These are phyloP conservation scores for Chymomyza costata DNA, from an alignment of 1,140 invertebrate genomes.

Conservation along the genomic window DNA sequence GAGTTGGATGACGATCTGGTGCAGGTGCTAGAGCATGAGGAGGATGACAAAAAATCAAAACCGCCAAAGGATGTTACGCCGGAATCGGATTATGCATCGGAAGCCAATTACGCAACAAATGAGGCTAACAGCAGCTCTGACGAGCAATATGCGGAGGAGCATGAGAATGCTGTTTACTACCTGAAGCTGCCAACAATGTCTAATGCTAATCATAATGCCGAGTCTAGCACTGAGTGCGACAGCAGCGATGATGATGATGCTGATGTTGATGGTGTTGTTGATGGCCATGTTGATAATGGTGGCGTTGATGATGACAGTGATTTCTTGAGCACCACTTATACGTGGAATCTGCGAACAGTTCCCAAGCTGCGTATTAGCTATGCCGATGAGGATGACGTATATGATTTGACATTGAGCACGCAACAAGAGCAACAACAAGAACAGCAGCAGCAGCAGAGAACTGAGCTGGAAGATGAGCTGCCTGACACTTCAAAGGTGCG, in stretches of 20 bases:
- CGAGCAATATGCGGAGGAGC: slow-evolving; percentile 26
- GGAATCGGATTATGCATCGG: slow-evolving; percentile 74
- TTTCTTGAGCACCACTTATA: slow-evolving; percentile 66
- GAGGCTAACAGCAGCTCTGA: slow-evolving; percentile 27
- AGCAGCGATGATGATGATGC: slow-evolving; percentile 12
- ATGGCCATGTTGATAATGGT: slow-evolving; percentile 9
- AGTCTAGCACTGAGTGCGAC: too few species aligned
- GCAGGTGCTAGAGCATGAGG: slow-evolving; percentile 19
- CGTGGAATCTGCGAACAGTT: slow-evolving; percentile 66
- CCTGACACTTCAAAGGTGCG: slow-evolving; percentile 47
- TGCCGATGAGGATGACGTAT: slow-evolving; percentile 30
- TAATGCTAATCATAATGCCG: slow-evolving; percentile 6
- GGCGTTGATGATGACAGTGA: slow-evolving; percentile 42
- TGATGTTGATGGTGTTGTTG: slow-evolving; percentile 5
- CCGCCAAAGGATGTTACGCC: slow-evolving; percentile 61
- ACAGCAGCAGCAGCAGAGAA: slow-evolving; percentile 8
- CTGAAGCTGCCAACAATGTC: slow-evolving; percentile 43
- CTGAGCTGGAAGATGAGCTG: not conserved
- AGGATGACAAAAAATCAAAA: slow-evolving; percentile 37
- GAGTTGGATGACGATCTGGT: slow-evolving; percentile 36
- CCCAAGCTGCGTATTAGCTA: slow-evolving; percentile 62
- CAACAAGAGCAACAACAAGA: slow-evolving; percentile 7
- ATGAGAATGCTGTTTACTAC: slow-evolving; percentile 36
- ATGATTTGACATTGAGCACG: slow-evolving; percentile 33
- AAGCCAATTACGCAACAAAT: slow-evolving; percentile 68